phyloP scores from a whole-genome alignment of 1,140 invertebrate species.

The Anastrepha ludens region DNA sequence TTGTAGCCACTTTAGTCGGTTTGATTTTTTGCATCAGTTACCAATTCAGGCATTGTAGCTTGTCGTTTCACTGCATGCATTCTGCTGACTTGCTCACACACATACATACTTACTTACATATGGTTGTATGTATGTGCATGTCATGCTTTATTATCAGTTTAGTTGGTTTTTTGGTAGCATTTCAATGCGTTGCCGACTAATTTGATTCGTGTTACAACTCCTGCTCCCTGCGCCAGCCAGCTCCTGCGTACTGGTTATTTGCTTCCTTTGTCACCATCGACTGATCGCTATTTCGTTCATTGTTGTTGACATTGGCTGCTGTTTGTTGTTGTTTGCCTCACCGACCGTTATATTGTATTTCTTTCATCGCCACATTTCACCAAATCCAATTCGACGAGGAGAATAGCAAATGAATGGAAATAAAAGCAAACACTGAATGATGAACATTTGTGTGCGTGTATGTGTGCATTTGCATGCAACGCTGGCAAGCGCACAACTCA shows the following conservation, averaged over 20 bases:
- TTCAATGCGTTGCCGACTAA: constrained; percentile 27
- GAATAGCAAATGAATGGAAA: neutral
- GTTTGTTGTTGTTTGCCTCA: neutral
- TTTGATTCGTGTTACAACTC: constrained; percentile 15
- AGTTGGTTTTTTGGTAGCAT: constrained; percentile 14
- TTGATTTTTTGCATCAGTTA: too few species aligned
- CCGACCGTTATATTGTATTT: neutral
- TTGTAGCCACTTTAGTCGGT: too few species aligned
- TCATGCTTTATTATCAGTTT: constrained; percentile 35
- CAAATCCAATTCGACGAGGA: neutral
- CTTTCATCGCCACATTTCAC: neutral
- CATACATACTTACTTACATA: neutral
- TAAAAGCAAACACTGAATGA: neutral
- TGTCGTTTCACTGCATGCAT: too few species aligned
- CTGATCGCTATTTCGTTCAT: neutral
- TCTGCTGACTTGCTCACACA: neutral
- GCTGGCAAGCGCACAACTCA: neutral
- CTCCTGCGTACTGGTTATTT: neutral
- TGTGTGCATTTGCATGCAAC: neutral
- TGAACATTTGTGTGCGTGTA: neutral
- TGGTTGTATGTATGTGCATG: neutral
- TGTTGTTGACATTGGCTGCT: neutral
- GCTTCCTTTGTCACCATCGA: neutral
- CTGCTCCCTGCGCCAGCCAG: neutral
- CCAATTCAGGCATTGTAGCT: too few species aligned